phyloP scores from a whole-genome alignment of 1,140 invertebrate species.

The Ditylenchus dipsaci region DNA sequence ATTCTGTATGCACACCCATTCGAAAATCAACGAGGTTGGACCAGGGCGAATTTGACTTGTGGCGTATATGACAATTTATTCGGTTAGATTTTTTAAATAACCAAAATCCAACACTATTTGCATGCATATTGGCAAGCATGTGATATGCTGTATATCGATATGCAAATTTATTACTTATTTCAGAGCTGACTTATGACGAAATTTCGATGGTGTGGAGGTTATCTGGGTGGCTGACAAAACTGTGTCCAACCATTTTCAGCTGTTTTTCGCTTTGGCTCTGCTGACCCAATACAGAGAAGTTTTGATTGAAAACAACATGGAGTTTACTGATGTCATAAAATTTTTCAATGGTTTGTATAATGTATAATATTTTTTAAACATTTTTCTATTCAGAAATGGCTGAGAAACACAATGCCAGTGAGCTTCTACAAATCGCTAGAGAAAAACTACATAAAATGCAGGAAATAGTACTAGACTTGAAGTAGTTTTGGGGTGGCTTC shows the following conservation, averaged over 20 bases:
- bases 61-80: no score
- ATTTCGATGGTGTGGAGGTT: neutral
- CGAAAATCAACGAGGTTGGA: no score
- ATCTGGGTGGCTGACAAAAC: conserved; percentile 80
- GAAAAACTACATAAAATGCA: conserved; percentile 35
- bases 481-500: neutral
- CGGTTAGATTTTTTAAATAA: no score
- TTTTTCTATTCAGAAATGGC: conserved; percentile 44
- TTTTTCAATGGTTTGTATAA: conserved; percentile 82
- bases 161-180: neutral
- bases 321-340: conserved; percentile 94
- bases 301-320: conserved; percentile 87
- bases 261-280: conserved; percentile 84
- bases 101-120: no score
- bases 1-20: no score
- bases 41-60: no score
- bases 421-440: conserved; percentile 35
- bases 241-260: conserved; percentile 78
- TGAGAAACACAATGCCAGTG: conserved; percentile 38
- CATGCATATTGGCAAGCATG: no score
- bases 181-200: neutral
- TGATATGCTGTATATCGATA: no score
- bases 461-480: conserved; percentile 28
- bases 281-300: conserved; percentile 87
- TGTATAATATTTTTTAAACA: neutral